These are phyloP conservation scores for Amphipyra berbera DNA, from an alignment of 2,888 invertebrate species.

Conservation along the genomic window DNA sequence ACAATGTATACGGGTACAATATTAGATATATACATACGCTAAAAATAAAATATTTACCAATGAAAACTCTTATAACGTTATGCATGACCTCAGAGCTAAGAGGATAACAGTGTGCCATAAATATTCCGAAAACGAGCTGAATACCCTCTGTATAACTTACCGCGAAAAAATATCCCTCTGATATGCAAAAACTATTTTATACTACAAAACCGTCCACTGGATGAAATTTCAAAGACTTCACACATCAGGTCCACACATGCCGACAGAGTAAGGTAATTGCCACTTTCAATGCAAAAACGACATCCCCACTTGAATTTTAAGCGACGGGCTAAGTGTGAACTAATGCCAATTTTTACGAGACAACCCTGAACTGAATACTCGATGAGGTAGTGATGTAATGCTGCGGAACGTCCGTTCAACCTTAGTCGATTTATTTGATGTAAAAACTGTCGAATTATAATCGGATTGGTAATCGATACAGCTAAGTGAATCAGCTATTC, in stretches of 20 bases:
- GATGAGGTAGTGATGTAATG: conserved; percentile 71
- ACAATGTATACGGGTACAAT: no score
- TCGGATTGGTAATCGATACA: conserved; percentile 46
- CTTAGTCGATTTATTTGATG: conserved; percentile 54
- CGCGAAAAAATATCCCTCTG: conserved; percentile 19
- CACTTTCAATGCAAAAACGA: conserved; percentile 80
- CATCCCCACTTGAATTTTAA: conserved; percentile 79
- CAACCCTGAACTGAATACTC: conserved; percentile 71
- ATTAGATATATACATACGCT: no score
- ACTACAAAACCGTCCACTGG: conserved; percentile 42
- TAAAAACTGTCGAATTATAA: conserved; percentile 43
- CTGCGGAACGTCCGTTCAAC: conserved; percentile 43
- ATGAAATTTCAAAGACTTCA: conserved; percentile 53
- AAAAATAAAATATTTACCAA: no score
- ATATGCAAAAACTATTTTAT: conserved; percentile 49
- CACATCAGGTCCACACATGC: conserved; percentile 60
- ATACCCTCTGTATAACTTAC: conserved; percentile 31
- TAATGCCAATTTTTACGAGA: conserved; percentile 85
- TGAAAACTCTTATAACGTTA: background rate
- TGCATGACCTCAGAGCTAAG: background rate
- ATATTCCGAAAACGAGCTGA: background rate
- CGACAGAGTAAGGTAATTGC: conserved; percentile 75
- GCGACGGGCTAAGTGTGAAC: conserved; percentile 80
- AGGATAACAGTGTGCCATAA: background rate
- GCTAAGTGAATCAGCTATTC: conserved; percentile 34